Conservation (phyloP, 2,113 vertebrate genomes). For the Macheiramphus alcinus region DNA sequence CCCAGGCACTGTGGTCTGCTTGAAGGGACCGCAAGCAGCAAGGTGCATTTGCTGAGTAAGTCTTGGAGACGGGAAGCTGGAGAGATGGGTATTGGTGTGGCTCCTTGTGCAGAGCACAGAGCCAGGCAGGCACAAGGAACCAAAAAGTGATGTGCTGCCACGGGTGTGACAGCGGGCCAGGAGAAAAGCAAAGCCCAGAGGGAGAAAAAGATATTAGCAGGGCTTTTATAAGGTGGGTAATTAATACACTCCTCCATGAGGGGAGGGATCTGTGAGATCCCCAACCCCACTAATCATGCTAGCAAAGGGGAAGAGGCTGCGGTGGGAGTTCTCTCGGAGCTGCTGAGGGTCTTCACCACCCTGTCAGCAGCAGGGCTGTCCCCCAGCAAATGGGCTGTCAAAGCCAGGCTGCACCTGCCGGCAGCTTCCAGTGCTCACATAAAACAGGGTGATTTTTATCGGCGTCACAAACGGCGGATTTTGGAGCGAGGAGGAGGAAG, state of each 20-base stretch:
- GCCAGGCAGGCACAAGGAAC: background rate
- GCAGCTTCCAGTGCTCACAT: background rate
- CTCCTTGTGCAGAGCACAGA: background rate
- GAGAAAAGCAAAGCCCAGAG: background rate
- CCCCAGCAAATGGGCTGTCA: background rate
- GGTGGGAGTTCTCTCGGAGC: background rate
- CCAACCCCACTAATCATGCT: background rate
- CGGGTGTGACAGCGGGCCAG: fast-evolving
- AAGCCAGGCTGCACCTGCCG: background rate
- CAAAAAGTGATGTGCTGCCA: background rate
- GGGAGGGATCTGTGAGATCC: background rate
- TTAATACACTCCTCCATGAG: background rate
- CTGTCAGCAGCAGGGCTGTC: background rate
- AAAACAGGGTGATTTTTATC: background rate
- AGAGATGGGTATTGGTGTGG: background rate
- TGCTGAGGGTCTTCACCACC: background rate
- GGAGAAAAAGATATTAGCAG: background rate
- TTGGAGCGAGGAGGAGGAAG: background rate
- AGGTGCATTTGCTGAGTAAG: background rate
- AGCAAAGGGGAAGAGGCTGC: background rate
- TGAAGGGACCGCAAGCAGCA: background rate
- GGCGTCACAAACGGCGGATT: background rate
- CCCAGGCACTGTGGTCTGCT: background rate
- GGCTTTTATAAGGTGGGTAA: background rate
- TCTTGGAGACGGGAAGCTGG: background rate